Evolutionary conservation across 2,113 vertebrate genomes (phyloP).

Genomic region (Leptobrachium leishanense): DNA sequence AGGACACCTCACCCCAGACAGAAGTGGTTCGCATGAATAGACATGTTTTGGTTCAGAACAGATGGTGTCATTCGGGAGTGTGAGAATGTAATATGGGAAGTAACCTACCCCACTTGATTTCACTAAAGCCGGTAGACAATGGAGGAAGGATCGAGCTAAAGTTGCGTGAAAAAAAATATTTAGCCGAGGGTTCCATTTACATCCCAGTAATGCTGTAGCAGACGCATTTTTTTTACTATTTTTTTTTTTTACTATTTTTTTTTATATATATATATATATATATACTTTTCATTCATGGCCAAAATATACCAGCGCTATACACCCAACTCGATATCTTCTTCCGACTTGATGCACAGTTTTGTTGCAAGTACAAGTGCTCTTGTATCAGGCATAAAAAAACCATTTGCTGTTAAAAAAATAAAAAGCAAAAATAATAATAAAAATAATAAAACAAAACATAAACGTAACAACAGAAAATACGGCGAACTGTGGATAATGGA

Average conservation of each 20-base stretch:
- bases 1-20: background rate
- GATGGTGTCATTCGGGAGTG: conserved; percentile 12
- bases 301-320: too few species aligned
- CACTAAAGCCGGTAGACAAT: conserved; percentile 21
- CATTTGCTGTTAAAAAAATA: too few species aligned
- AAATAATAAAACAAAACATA: too few species aligned
- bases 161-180: conserved; percentile 1
- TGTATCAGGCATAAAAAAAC: too few species aligned
- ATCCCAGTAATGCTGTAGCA: background rate
- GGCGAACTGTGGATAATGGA: background rate
- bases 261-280: too few species aligned
- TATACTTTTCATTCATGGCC: too few species aligned
- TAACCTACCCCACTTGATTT: background rate
- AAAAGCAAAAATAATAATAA: too few species aligned
- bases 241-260: too few species aligned
- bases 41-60: background rate
- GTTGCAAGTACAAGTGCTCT: too few species aligned
- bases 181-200: background rate
- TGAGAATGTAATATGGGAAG: conserved; percentile 3
- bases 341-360: too few species aligned
- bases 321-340: too few species aligned
- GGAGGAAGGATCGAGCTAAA: conserved; percentile 13
- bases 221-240: too few species aligned
- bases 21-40: conserved; percentile 13
- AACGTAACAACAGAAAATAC: background rate